Conservation (phyloP, 2,888 invertebrate species). For the Epistrophella euchroma region DNA sequence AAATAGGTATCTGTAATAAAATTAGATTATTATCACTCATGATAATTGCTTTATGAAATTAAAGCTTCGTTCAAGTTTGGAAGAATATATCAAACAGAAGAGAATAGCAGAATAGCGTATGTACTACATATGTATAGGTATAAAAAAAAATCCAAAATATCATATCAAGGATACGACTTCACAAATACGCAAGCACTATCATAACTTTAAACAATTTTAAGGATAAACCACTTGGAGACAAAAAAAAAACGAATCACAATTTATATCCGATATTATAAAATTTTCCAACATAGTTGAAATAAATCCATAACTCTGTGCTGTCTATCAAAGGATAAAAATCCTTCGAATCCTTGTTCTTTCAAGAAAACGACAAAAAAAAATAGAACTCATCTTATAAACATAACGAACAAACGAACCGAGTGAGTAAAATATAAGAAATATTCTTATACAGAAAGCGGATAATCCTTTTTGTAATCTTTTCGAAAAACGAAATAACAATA, state of each 20-base stretch:
- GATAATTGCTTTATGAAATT: conserved; percentile 1
- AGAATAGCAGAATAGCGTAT: conserved; percentile 12
- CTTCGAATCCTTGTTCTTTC: neutral
- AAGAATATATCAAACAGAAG: neutral
- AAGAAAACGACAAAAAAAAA: conserved; percentile 1
- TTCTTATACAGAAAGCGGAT: neutral
- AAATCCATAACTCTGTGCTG: neutral
- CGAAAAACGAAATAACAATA: conserved; percentile 45
- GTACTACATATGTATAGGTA: neutral
- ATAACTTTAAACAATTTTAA: conserved; percentile 43
- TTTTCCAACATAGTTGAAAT: neutral
- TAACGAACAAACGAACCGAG: too few relatives aligned
- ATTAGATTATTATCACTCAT: neutral
- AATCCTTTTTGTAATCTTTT: conserved; percentile 61
- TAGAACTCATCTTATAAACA: neutral
- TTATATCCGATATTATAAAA: neutral
- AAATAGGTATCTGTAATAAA: neutral
- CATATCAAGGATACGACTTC: conserved; percentile 14
- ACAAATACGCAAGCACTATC: neutral
- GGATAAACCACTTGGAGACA: conserved; percentile 16
- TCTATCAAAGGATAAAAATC: neutral
- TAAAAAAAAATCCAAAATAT: neutral
- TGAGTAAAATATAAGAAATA: conserved; percentile 3
- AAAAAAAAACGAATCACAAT: conserved; percentile 10
- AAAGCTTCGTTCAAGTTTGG: neutral